Base-by-base conservation (phyloP, 2,113 vertebrate species). In the Entomyzon cyanotis region DNA sequence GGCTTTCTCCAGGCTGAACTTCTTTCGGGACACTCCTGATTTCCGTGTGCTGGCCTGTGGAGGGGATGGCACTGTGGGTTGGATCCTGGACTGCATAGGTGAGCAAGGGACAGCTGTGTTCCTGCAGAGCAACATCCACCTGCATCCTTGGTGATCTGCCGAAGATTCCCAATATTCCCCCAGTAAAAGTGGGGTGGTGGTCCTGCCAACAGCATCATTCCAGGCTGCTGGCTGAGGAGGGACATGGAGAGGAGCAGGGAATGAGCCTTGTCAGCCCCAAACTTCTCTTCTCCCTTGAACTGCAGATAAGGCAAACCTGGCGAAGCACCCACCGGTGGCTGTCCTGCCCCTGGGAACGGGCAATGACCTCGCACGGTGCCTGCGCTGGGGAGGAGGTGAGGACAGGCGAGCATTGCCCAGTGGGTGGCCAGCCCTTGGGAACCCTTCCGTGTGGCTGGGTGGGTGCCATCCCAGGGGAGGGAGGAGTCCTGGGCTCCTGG, bases 311-410 rank as follows among this genome's bases (percentile, higher is more conserved):
- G 96, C 97, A 2, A 97, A 97, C 76, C 84, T 98, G 37, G 55
- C 58, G 58, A 98, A 98, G 90, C 98, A 98, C 70, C 98, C 98
- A 0, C 98, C 98, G 0, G 97, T 98, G 87, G 98, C 98, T 0
- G 88, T 98, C 49, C 97, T 98, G 86, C 98, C 98, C 39, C 95
- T 98, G 65, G 98, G 98, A 25, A 98, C 98, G 0, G 98, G 98
- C 86, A 98, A 98, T 6, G 98, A 98, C 95, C 97, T 98, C 27
- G 98, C 98, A 3, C 93, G 98, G 42, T 98, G 98, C 95, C 98
- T 98, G 79, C 98, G 97, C 89, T 98, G 98, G 98, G 98, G 98
- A 97, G 98, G 98, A 98, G 98, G 98, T 98, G 93, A 98, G 98
- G 64, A 31, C 5, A 2, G 18, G 22, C 4, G 0, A 60, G 46